These are phyloP conservation scores for Ceryle rudis DNA, from an alignment of 2,797 vertebrate genomes.

Conservation along the genomic window DNA sequence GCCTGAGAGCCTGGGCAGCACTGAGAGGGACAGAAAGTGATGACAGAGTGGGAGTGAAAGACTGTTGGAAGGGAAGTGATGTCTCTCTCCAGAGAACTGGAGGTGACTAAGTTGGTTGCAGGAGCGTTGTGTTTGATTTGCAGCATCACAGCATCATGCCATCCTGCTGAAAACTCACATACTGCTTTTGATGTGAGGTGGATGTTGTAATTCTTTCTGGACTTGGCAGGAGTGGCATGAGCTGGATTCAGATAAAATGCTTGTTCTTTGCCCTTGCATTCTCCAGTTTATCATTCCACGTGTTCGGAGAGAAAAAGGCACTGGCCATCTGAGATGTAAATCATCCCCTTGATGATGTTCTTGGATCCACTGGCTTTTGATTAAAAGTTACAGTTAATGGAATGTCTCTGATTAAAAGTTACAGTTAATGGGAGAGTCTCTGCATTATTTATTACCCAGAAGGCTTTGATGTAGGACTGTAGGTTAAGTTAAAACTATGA, in stretches of 20 bases:
- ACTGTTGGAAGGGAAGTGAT: neutral
- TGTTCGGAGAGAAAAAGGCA: neutral
- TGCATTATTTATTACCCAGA: constrained; percentile 67
- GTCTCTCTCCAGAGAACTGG: neutral
- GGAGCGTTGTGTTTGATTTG: neutral
- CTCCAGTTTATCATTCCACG: neutral
- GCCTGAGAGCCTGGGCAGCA: neutral
- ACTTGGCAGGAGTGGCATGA: neutral
- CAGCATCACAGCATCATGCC: rapidly evolving
- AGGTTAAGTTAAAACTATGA: constrained; percentile 27
- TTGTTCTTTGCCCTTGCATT: neutral
- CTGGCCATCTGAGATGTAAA: neutral
- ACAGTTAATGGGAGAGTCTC: constrained; percentile 35
- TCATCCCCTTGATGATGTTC: constrained; percentile 17
- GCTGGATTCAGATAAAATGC: neutral
- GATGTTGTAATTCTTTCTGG: neutral
- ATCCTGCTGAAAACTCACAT: neutral
- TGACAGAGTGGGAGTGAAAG: neutral
- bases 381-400: constrained; percentile 59
- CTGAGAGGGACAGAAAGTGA: neutral
- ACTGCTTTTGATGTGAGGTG: neutral
- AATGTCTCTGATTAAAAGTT: constrained; percentile 55
- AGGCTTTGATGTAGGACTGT: constrained; percentile 21
- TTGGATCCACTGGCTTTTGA: constrained; percentile 33
- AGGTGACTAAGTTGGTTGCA: neutral